Evolutionary conservation across 1,140 invertebrate species (phyloP).

Genomic region (Palaemon carinicauda): DNA sequence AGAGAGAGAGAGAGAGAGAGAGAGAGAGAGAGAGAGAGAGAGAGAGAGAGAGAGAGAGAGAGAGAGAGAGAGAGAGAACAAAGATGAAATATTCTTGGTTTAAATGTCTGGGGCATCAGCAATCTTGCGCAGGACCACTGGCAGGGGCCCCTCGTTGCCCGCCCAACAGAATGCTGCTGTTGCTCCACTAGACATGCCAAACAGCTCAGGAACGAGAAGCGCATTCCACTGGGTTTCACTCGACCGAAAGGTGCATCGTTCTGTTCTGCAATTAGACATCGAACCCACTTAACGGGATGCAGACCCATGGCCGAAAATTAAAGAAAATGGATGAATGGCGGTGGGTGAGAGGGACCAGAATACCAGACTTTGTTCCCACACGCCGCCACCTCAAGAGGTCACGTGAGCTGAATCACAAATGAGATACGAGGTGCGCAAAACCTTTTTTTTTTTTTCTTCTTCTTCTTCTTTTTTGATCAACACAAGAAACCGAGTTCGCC

Average conservation of each 20-base stretch:
- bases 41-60: background rate
- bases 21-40: slow-evolving; percentile 9
- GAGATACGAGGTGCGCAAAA: slow-evolving; percentile 31
- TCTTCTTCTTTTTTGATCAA: background rate
- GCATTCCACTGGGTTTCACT: slow-evolving; percentile 15
- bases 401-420: slow-evolving; percentile 46
- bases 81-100: slow-evolving; percentile 18
- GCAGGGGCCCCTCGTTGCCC: too few species aligned
- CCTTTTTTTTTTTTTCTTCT: background rate
- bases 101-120: slow-evolving; percentile 30
- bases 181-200: slow-evolving; percentile 20
- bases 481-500: background rate
- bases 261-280: background rate
- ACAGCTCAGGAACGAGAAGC: slow-evolving; percentile 15
- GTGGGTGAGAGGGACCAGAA: slow-evolving; percentile 19
- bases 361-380: slow-evolving; percentile 48
- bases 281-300: background rate
- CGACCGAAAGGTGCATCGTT: slow-evolving; percentile 18
- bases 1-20: background rate
- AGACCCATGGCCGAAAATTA: slow-evolving; percentile 9
- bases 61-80: background rate
- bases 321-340: slow-evolving; percentile 24
- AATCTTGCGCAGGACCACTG: too few species aligned
- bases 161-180: background rate
- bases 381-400: slow-evolving; percentile 44